Evolutionary conservation across 2,113 vertebrate genomes (phyloP).

Genomic region (Aegithalos caudatus): DNA sequence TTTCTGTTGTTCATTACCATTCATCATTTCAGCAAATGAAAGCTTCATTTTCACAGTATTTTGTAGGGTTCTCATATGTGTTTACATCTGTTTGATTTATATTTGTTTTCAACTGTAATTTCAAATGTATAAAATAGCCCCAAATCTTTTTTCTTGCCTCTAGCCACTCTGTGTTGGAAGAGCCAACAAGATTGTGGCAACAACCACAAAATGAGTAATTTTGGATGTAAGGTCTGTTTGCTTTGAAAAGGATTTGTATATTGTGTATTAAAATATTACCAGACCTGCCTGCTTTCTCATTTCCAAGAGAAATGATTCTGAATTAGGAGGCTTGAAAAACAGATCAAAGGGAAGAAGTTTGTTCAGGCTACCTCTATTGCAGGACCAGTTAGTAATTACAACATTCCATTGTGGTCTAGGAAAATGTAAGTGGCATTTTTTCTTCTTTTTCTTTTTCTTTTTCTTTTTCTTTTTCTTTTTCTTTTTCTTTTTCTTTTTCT

Average conservation of each 20-base stretch:
- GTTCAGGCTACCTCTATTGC: background rate
- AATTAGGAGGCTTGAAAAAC: background rate
- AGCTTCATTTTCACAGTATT: background rate
- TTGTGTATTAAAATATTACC: background rate
- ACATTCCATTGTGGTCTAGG: background rate
- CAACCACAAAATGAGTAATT: conserved; percentile 1
- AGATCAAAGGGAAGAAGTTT: background rate
- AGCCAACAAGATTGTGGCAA: background rate
- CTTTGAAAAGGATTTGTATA: background rate
- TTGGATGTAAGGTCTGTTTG: background rate
- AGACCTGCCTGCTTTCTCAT: background rate
- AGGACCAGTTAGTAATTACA: background rate
- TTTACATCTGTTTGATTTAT: background rate
- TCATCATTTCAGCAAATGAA: background rate
- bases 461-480: background rate
- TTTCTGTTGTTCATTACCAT: background rate
- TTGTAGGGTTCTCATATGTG: background rate
- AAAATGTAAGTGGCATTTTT: background rate
- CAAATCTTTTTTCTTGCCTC: background rate
- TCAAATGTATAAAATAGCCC: background rate
- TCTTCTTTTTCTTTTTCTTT: background rate
- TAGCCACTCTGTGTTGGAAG: background rate
- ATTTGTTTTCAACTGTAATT: background rate
- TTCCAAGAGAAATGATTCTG: background rate
- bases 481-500: too few relatives aligned